Base-by-base conservation (phyloP, 2,888 invertebrate genomes). In the Molanna angustata region DNA sequence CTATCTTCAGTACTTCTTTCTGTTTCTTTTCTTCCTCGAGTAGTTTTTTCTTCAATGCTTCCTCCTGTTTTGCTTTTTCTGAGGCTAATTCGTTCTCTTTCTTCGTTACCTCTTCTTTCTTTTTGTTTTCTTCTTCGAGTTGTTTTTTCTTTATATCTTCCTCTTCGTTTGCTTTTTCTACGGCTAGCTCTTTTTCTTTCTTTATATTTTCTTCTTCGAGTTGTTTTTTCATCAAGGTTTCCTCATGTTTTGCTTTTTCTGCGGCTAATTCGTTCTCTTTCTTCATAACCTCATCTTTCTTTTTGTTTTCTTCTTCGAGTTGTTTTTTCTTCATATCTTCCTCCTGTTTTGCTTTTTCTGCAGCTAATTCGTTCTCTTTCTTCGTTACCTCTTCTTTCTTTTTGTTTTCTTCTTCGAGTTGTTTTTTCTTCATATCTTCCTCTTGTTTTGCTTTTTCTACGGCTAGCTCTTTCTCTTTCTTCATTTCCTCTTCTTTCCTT, bases 161-260 rank as follows among this genome's bases (percentile, higher is more conserved):
- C 42, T 48, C 61, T 60, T 60, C 59, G 63, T n/a, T 60, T 62
- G 40, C 57, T 60, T 57, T 49, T 59, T 61, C n/a, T n/a, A 42
- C 9, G 17, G 41, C 31, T 52, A n/a, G n/a, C n/a, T n/a, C 56
- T 57, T 58, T 58, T 52, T 59, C 58, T 55, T 62, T 54, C 57
- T 60, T 52, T 31, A 59, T 50, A 27, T 46, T 17, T 31, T 44
- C 35, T 18, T 35, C 35, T 57, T 51, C 39, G 33, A 44, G 58
- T 56, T 55, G 40, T 58, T 57, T 46, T 46, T 52, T 47, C 57
- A 55, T 32, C 46, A 53, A 13, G 40, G 44, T 42, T 52, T 52
- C 45, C 2, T 18, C 7, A 4, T n/a, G 13, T 49, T 35, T 45
- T 7, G 41, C 4, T 39, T 42, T 52, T 49, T 33, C 41, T 35